Conservation (phyloP, 2,113 vertebrate species). For the Scalopus aquaticus region DNA sequence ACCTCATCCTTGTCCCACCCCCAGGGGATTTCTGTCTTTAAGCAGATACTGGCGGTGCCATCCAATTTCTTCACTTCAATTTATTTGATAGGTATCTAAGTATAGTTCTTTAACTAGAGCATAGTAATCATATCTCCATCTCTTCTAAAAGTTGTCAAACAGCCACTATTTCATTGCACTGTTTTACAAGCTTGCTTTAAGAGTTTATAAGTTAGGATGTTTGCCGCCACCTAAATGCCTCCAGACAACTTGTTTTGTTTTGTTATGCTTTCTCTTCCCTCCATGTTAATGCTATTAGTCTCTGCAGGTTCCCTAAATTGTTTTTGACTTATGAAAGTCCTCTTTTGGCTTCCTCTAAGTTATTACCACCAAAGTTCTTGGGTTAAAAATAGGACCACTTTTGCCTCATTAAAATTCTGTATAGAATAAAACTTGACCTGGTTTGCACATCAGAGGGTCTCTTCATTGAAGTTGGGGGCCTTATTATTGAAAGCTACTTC, state of each 20-base stretch:
- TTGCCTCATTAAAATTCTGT: slow-evolving; percentile 1
- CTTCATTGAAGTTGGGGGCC: not conserved
- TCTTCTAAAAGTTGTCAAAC: not conserved
- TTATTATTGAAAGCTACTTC: not conserved
- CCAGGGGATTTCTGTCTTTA: not conserved
- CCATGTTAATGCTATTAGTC: not conserved
- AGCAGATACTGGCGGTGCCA: not conserved
- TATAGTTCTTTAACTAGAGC: not conserved
- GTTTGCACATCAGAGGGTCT: not conserved
- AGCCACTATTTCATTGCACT: not conserved
- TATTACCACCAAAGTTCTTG: not conserved
- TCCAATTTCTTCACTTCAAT: not conserved
- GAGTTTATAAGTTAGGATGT: not conserved
- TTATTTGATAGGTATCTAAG: not conserved
- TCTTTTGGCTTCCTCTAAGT: not conserved
- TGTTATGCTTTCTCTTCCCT: slow-evolving; percentile 12
- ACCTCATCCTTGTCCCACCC: not conserved
- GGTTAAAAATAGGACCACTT: not conserved
- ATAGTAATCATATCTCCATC: not conserved
- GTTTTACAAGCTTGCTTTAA: not conserved
- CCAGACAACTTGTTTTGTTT: not conserved
- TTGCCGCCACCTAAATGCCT: slow-evolving; percentile 13
- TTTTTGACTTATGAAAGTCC: not conserved
- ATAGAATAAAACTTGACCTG: not conserved
- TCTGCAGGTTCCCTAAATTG: not conserved